Evolutionary conservation across 2,888 invertebrate species (phyloP), one percentile per base, ranked within the genome.

Genomic region (Dryococelus australis): DNA sequence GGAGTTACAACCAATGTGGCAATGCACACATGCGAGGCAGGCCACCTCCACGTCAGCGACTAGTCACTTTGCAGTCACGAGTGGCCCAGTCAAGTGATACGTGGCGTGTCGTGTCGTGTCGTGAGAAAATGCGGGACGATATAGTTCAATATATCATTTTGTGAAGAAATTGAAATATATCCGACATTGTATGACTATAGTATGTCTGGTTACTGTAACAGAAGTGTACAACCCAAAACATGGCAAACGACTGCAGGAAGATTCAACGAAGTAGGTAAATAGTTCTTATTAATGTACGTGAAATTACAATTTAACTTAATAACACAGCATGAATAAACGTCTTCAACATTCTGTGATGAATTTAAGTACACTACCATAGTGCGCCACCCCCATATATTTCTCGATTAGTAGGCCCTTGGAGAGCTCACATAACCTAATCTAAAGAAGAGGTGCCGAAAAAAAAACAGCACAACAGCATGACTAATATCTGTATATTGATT

Each of bases 201-300:
- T 28, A n/a, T 13, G 9, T 26, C 51, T 53, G 85, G 16, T 28
- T 85, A 85, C 53, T 24, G 51, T 20, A 85, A 85, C 24, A 43
- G 85, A 47, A 47, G n/a, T 47, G 43, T 26, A 9, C 51, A 85
- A 43, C 51, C 47, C 20, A n/a, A 85, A 28, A 51, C 85, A n/a
- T 85, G 85, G 85, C 9, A 20, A 43, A 85, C n/a, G 24, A 85
- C 47, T 24, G 47, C 27, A 85, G 85, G 6, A 16, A 26, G 16
- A 43, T 27, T 53, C 26, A 85, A 53, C 43, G n/a, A 85, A 51
- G 43, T n/a, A 85, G 27, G 53, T 85, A 51, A 85, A 20, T 51
- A 4, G n/a, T n/a, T n/a, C n/a, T n/a, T n/a, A n/a, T n/a, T n/a
- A n/a, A n/a, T n/a, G n/a, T n/a, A n/a, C n/a, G n/a, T n/a, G n/a